Evolutionary conservation across 1,140 invertebrate species (phyloP), one percentile per base, ranked within the genome.

Genomic region (Cotesia chilonis): DNA sequence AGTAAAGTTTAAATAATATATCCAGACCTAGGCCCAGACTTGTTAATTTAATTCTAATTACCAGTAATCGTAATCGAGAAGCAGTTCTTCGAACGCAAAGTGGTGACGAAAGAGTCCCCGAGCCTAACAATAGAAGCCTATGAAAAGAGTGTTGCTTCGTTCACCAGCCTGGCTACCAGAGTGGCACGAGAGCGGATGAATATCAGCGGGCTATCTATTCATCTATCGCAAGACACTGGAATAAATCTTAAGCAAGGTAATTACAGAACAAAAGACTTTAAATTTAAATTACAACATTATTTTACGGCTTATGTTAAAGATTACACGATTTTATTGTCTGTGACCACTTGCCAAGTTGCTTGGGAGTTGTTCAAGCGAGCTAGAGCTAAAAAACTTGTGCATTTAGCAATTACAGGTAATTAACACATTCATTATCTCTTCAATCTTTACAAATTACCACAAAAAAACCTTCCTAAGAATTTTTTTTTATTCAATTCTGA

Each of bases 281-380:
- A 51, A 36, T 70, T 10, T 6, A 54, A 17, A 36, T 57, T 36
- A 55, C 9, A 64, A 57, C 3, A 61, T 61, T 55, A 70, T 28
- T 28, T 28, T 28, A 28, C 28, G 28, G 28, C 1, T 28, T 70
- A 41, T 63, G 66, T 52, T 72, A 4, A 71, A 94, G 93, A 92
- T 86, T 91, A 91, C 75, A 87, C 90, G 65, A 90, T 91, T 41
- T 88, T 94, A 52, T 87, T 94, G 59, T 93, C 91, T 9, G 85
- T 94, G 36, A 89, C 91, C 20, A 90, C 90, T 1, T 94, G 93
- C 78, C 77, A 88, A 28, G 89, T 90, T 72, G 93, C 92, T 0
- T 94, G 92, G 92, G 84, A 87, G 2, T 84, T 94, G 64, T 92
- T 89, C 79, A 85, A 88, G 52, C 79, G 82, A 14, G 88, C 90